These are phyloP conservation scores for Melinaea marsaeus DNA, from an alignment of 2,888 invertebrate genomes.

Conservation along the genomic window DNA sequence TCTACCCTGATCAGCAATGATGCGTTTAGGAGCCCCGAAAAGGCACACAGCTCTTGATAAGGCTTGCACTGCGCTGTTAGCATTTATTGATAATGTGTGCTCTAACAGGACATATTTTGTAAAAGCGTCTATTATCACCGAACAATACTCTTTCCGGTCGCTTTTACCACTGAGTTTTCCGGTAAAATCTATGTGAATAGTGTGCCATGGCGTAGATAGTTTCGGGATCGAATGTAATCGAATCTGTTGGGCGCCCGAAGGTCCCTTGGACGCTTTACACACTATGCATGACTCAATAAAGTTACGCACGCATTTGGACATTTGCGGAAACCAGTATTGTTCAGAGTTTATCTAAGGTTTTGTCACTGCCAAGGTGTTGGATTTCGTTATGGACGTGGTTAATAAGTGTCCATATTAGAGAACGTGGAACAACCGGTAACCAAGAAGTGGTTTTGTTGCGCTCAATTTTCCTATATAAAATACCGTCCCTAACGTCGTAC, in stretches of 20 bases:
- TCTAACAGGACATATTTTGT: neutral
- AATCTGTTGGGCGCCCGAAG: conserved; percentile 31
- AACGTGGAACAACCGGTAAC: conserved; percentile 35
- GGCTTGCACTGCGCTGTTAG: neutral
- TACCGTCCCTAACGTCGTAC: conserved; percentile 35
- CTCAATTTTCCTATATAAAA: conserved; percentile 21
- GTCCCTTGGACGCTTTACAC: conserved; percentile 34
- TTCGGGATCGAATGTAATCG: conserved; percentile 34
- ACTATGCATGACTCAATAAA: conserved; percentile 30
- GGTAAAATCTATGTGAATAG: neutral
- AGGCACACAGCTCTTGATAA: neutral
- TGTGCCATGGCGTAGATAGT: conserved; percentile 30
- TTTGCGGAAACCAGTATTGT: conserved; percentile 33
- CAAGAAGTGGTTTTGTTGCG: conserved; percentile 30
- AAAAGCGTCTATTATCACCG: neutral
- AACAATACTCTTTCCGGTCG: neutral
- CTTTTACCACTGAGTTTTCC: neutral
- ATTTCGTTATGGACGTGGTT: conserved; percentile 35
- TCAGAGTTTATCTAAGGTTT: conserved; percentile 36
- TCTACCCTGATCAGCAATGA: neutral
- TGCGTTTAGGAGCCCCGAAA: neutral
- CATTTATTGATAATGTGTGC: neutral
- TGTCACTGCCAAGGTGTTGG: conserved; percentile 35
- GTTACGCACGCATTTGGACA: conserved; percentile 31
- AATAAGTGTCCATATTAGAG: conserved; percentile 35